Evolutionary conservation across 2,888 invertebrate genomes (phyloP), one percentile per base, ranked within the genome.

Genomic region (Agrotis clavis): DNA sequence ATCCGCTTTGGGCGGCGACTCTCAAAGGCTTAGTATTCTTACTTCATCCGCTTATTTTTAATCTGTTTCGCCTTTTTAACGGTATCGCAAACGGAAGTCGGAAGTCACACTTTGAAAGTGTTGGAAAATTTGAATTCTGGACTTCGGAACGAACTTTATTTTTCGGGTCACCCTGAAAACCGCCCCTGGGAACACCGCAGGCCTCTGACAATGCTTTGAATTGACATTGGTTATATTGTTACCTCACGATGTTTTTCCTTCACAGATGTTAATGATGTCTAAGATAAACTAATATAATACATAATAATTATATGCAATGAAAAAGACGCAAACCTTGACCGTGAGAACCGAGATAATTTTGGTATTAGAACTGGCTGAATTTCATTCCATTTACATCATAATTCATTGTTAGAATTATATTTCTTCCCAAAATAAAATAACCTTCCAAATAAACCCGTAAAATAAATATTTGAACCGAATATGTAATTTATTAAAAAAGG

Each of bases 21-120:
- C 65, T 68, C 16, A 70, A 69, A 64, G 71, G 69, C 79, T 81
- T 75, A 69, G 59, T 64, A 64, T 69, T 75, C 64, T 65, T 81
- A 67, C 18, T 71, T 57, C 50, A 71, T 48, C 56, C 67, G 56
- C 60, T 69, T 73, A 68, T 60, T 68, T 79, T 75, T 60, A 70
- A 67, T 69, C 60, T 56, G 71, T 71, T 71, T 70, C 21, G 51
- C 53, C 56, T 50, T 66, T 73, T 64, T 65, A 65, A 50, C 61
- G 60, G 56, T 45, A 25, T 62, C 19, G 13, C 16, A 11, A 56
- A 54, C 3, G 7, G 7, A 48, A 67, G 41, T 62, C 21, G 41
- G 45, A 60, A 64, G 50, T 68, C 41, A 51, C 61, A 57, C 51
- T 67, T 73, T 53, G 13, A 5, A 19, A 25, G 61, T 30, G 35